phyloP scores from a whole-genome alignment of 2,888 invertebrate genomes.

The Catocala fraxini region DNA sequence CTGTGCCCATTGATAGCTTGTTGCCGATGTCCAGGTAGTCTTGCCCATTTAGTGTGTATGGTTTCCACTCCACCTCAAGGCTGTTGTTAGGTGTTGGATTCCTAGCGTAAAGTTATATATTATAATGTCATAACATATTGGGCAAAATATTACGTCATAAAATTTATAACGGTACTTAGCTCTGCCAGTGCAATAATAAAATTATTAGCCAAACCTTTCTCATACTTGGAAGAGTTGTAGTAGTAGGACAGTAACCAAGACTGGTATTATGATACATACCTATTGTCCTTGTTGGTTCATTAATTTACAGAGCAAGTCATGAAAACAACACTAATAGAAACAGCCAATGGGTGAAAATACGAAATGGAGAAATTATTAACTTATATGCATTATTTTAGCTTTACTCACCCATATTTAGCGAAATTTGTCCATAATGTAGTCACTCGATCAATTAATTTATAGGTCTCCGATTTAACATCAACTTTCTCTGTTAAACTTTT shows the following conservation, averaged over 20 bases:
- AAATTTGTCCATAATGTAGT: constrained; percentile 75
- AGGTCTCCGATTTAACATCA: constrained; percentile 52
- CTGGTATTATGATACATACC: too few relatives aligned
- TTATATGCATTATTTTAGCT: constrained; percentile 15
- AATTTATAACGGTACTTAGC: too few relatives aligned
- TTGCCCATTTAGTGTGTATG: constrained; percentile 34
- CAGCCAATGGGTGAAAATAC: background rate
- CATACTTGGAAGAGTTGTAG: too few relatives aligned
- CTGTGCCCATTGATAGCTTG: background rate
- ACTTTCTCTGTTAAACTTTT: constrained; percentile 47
- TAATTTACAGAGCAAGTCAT: too few relatives aligned
- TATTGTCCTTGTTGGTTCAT: too few relatives aligned
- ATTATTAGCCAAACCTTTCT: too few relatives aligned
- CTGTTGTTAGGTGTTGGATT: constrained; percentile 6
- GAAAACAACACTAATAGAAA: too few relatives aligned
- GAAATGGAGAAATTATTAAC: too few relatives aligned
- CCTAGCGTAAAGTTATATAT: background rate
- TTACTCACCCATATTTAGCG: constrained; percentile 72
- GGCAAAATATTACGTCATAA: too few relatives aligned
- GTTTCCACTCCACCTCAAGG: constrained; percentile 42
- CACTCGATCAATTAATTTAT: constrained; percentile 61
- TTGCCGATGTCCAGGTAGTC: constrained; percentile 32
- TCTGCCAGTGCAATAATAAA: too few relatives aligned
- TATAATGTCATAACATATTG: too few relatives aligned
- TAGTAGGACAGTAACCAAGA: too few relatives aligned